Evolutionary conservation across 2,797 vertebrate genomes (phyloP).

Genomic region (Momotus momota): DNA sequence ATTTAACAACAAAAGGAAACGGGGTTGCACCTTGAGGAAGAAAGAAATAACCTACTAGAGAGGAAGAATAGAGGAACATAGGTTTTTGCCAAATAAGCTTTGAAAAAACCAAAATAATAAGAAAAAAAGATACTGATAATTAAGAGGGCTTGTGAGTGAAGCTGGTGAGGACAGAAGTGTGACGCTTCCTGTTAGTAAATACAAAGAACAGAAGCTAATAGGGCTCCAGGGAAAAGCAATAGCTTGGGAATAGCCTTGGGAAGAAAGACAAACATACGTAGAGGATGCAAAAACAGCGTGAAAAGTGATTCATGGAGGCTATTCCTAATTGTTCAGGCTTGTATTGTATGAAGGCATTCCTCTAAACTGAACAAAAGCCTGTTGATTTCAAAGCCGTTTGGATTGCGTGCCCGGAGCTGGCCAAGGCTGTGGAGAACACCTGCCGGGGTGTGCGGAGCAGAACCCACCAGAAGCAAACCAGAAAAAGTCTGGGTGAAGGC

Average conservation of each 20-base stretch:
- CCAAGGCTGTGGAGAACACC: not conserved
- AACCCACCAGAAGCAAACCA: not conserved
- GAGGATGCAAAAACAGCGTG: conserved; percentile 57
- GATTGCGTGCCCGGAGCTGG: not conserved
- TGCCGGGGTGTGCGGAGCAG: not conserved
- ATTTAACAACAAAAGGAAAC: conserved; percentile 72
- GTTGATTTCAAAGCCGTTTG: not conserved
- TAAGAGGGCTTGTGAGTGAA: conserved; percentile 29
- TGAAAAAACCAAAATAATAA: not conserved
- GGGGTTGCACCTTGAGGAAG: conserved; percentile 68
- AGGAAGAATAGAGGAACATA: conserved; percentile 41
- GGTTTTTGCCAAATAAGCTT: conserved; percentile 46
- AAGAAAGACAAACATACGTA: conserved; percentile 42
- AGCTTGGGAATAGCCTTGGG: conserved; percentile 71
- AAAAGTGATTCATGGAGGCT: conserved; percentile 53
- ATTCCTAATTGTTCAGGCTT: conserved; percentile 39
- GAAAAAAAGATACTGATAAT: conserved; percentile 40
- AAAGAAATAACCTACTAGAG: conserved; percentile 65
- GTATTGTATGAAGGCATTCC: conserved; percentile 10
- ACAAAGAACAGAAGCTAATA: conserved; percentile 72
- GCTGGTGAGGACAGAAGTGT: conserved; percentile 49
- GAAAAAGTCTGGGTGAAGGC: not conserved
- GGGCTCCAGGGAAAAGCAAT: conserved; percentile 71
- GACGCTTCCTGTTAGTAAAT: conserved; percentile 78
- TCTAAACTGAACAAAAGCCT: conserved; percentile 35